Base-by-base conservation (phyloP, 1,140 invertebrate genomes). In the Cydia fagiglandana region DNA sequence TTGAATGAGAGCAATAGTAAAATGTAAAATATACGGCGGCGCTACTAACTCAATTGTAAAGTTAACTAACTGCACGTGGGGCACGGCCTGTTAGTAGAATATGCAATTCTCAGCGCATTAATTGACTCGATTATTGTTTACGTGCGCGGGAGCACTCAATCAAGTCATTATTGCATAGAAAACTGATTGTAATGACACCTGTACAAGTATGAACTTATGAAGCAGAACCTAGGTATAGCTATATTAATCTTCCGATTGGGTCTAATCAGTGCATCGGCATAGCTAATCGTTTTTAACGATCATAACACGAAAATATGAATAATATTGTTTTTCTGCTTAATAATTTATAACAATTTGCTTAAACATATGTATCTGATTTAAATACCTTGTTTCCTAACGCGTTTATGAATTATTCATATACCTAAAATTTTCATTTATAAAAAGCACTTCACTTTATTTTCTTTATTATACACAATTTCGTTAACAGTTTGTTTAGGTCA, bases 61-160 rank as follows among this genome's bases (percentile, higher is more conserved):
- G 56, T 61, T 61, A 24, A 24, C 56, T n/a, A 24, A 24, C 7
- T 24, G 56, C 56, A 24, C 56, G 17, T 24, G 7, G 30, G n/a
- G 34, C 30, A 41, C 38, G 34, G 34, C 30, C 64, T 34, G 66
- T 30, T 15, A 61, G 56, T 70, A 38, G 34, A 70, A 70, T 70
- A 53, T 17, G 15, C n/a, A 45, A 70, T 70, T 70, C 66, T 41
- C 12, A 70, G 66, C 66, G 15, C 66, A 38, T 70, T 70, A 38
- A 70, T 70, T 70, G 17, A 38, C 66, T n/a, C 15, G 9, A 38
- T 70, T 41, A 70, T 70, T 70, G 66, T 70, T 70, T 41, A 70
- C 34, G n/a, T 17, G 34, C 38, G 13, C 66, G 13, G 15, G n/a
- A 38, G 12, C 34, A 70, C 17, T 30, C 64, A 66, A 66, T 38